Evolutionary conservation across 2,113 vertebrate species (phyloP).

Genomic region (Dendropsophus ebraccatus): DNA sequence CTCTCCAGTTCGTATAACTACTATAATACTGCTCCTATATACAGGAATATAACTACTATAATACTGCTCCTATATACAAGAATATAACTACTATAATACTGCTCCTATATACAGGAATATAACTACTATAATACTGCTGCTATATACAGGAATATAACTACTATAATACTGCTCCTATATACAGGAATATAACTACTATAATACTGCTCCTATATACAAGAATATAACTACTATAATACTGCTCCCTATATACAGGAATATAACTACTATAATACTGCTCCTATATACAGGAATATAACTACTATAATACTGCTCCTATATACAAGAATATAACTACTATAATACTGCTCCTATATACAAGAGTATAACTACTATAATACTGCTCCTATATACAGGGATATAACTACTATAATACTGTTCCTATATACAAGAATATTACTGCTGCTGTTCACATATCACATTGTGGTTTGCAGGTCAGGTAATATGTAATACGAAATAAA

Average conservation of each 20-base stretch:
- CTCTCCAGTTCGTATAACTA: too few species aligned
- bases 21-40: conserved; percentile 15
- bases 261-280: neutral
- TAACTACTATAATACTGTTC: neutral
- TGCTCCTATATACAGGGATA: neutral
- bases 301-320: neutral
- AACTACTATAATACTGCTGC: conserved; percentile 9
- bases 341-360: neutral
- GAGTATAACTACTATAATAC: neutral
- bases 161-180: conserved; percentile 1
- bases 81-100: conserved; percentile 22
- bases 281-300: conserved; percentile 9
- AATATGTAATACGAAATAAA: neutral
- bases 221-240: too few species aligned
- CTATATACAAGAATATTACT: conserved; percentile 18
- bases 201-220: too few species aligned
- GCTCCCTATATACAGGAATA: neutral
- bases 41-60: conserved; percentile 20
- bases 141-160: neutral
- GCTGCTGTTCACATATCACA: neutral
- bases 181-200: neutral
- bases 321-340: conserved; percentile 14
- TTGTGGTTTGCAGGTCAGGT: too few species aligned
- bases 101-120: conserved; percentile 11
- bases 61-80: conserved; percentile 16